Evolutionary conservation across 2,888 invertebrate species (phyloP), one percentile per base, ranked within the genome.

Genomic region (Hedychridium roseum): DNA sequence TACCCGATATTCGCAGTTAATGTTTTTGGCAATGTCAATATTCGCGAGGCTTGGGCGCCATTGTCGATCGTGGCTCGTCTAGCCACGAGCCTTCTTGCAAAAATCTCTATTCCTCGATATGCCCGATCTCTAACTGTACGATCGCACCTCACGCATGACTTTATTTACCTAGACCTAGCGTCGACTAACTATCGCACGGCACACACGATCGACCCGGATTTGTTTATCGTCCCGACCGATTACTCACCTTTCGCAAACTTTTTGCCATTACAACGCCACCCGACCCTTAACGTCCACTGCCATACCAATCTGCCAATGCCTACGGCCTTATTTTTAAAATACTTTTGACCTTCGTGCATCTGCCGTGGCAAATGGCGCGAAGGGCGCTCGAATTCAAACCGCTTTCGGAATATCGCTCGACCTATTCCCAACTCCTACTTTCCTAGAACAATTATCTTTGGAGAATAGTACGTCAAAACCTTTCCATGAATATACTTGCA

Each of bases 251-350:
- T 86, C 84, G 86, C 85, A 85, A 86, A 85, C 85, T 80, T 85
- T 87, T 86, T 87, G 87, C 87, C 88, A 88, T 88, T 86, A 87
- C 88, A 87, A 85, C 85, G 86, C 86, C 86, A 86, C 86, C 86
- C 86, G 86, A 86, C 86, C 86, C 86, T 86, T 86, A 86, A 85
- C 85, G 85, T 86, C 85, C 86, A 85, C 86, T 86, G 85, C 84
- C 84, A 84, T 85, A 71, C 70, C 71, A 71, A 75, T 72, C 71
- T 84, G 68, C 67, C 71, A 73, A 68, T 68, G 66, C 67, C 59
- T 64, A 69, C 73, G 70, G 72, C 74, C 77, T 76, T 78, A 77
- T 77, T 76, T 78, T 78, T 77, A 73, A 78, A 78, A 77, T 75
- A 76, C 74, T 76, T 76, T 70, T 76, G 78, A 78, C 76, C 78